These are phyloP conservation scores for Halichoeres trimaculatus DNA, from an alignment of 2,113 vertebrate species.

Conservation along the genomic window DNA sequence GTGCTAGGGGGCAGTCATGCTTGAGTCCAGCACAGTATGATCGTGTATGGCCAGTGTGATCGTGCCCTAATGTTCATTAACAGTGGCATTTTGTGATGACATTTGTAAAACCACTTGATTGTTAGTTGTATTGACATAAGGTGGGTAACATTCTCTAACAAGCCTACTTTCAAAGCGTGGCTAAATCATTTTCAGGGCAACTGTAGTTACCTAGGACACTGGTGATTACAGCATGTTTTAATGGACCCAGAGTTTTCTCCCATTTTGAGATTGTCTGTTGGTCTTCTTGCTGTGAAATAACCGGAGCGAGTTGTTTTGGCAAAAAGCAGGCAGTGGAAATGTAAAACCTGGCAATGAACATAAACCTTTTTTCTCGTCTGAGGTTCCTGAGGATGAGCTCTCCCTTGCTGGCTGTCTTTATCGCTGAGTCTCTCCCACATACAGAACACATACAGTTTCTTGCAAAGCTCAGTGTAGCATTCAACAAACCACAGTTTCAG, in stretches of 20 bases:
- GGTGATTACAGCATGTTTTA: not conserved
- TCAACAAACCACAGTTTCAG: slow-evolving; percentile 27
- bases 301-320: not conserved
- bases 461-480: slow-evolving; percentile 26
- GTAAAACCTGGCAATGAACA: slow-evolving; percentile 6
- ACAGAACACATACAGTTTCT: slow-evolving; percentile 28
- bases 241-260: not conserved
- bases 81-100: too few relatives aligned
- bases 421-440: slow-evolving; percentile 11
- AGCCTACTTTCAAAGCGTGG: too few relatives aligned
- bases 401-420: slow-evolving; percentile 13
- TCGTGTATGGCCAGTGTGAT: too few relatives aligned
- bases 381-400: slow-evolving; percentile 3
- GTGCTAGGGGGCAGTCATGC: too few relatives aligned
- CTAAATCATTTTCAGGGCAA: too few relatives aligned
- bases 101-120: too few relatives aligned
- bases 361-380: slow-evolving; percentile 7
- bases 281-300: not conserved
- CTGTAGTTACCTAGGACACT: not conserved
- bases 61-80: too few relatives aligned
- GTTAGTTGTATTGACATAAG: too few relatives aligned
- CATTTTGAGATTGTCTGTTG: not conserved
- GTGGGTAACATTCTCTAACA: too few relatives aligned
- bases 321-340: slow-evolving; percentile 4
- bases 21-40: too few relatives aligned